phyloP scores from a whole-genome alignment of 2,113 vertebrate genomes.

The Notarius lentiginosus region DNA sequence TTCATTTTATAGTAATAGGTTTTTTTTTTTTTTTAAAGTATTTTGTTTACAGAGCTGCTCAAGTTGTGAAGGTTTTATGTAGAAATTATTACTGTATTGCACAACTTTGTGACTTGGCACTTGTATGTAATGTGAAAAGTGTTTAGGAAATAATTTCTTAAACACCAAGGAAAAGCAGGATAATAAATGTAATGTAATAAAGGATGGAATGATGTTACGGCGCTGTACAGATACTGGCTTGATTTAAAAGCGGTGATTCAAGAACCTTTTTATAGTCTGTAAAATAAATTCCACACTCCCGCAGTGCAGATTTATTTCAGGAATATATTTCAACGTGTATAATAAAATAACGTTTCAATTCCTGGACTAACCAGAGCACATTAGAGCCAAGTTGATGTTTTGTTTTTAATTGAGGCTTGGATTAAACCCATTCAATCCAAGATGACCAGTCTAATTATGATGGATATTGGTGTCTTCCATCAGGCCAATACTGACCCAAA shows the following conservation, averaged over 20 bases:
- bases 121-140: neutral
- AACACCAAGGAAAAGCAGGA: neutral
- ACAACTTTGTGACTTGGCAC: neutral
- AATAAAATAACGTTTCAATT: neutral
- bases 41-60: neutral
- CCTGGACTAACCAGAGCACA: neutral
- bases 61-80: neutral
- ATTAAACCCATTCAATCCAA: neutral
- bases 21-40: neutral
- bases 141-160: neutral
- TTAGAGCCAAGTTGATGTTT: neutral
- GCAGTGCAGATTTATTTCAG: neutral
- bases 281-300: neutral
- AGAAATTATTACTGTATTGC: constrained; percentile 4
- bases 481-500: neutral
- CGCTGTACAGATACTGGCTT: neutral
- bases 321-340: neutral
- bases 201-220: no score
- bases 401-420: neutral
- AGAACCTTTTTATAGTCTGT: neutral
- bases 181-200: constrained; percentile 18
- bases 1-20: neutral
- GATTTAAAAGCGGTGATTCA: neutral
- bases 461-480: neutral
- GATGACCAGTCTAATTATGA: neutral